Evolutionary conservation across 1,140 invertebrate genomes (phyloP), one percentile per base, ranked within the genome.

Genomic region (Antheraea mylitta): DNA sequence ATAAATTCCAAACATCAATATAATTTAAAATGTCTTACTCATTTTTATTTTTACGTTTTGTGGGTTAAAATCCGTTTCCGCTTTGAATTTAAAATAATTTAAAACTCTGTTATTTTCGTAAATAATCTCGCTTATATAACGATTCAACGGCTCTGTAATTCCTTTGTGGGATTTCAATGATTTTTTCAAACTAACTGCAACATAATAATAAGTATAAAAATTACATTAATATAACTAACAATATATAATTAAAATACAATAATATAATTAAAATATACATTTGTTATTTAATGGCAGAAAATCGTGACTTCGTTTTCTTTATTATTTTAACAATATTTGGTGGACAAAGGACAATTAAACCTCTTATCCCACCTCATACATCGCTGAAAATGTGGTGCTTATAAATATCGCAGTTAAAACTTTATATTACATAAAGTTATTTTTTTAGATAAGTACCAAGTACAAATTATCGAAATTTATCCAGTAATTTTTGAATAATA

Each of bases 1-100:
- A 30, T 30, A 2, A 42, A 9, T 42, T 42, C 38, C 38, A 42
- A 42, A 30, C 22, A 30, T 30, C 11, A 42, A 42, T 9, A 53
- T 16, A 53, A 53, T 16, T 8, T 30, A 30, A 30, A 30, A 30
- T 30, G 22, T 30, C 42, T 69, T 64, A 69, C 67, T 68, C 42
- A 38, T 71, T 66, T 63, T 45, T 16, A 67, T 66, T 16, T 72
- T 72, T 10, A 63, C 38, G 53, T 71, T 66, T 58, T 61, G 8
- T 59, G 36, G 16, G 30, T 58, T 58, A n/a, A 53, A 36, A 60
- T 69, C 60, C 10, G 66, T 67, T 68, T 58, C 18, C 7, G 72
- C 58, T 60, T 66, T 72, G 5, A 60, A 10, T 38, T 69, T 36
- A 30, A 79, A 75, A 70, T 71, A 68, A 63, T 60, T 64, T n/a